A percentile compares a stretch with the other conserved stretches of the same genome.
Conservation (phyloP, 2,888 invertebrate species). For the Notodonta dromedarius region DNA sequence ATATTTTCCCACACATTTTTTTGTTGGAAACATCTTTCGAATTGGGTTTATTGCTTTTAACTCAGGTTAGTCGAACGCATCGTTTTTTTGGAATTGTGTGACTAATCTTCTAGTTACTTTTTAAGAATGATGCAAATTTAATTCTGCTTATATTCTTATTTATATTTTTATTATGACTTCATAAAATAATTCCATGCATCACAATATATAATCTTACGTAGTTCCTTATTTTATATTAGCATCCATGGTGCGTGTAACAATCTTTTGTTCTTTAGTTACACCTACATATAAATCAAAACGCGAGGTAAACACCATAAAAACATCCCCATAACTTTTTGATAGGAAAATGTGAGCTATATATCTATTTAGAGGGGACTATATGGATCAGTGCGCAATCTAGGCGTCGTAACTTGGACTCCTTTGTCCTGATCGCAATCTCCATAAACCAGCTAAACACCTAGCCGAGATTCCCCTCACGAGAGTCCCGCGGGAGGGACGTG, state of each 20-base stretch:
- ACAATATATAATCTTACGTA: neutral
- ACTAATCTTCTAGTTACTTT: constrained; percentile 1
- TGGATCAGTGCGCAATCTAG: constrained; percentile 74
- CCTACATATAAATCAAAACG: constrained; percentile 13
- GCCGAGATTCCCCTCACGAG: constrained; percentile 68
- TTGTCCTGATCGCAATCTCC: constrained; percentile 82
- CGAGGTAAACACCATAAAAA: constrained; percentile 38
- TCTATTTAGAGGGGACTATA: constrained; percentile 58
- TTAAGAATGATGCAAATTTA: neutral
- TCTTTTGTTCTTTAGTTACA: neutral
- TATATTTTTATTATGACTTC: too few species aligned
- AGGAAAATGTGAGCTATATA: constrained; percentile 49
- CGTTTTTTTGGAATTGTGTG: neutral
- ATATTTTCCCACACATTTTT: constrained; percentile 21
- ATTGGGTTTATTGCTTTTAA: constrained; percentile 5
- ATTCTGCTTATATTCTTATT: neutral
- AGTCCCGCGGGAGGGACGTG: constrained; percentile 30
- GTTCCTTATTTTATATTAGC: neutral
- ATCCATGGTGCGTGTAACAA: neutral
- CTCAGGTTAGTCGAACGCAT: neutral
- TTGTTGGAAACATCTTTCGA: neutral
- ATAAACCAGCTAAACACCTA: constrained; percentile 82
- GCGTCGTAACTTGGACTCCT: constrained; percentile 74
- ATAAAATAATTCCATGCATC: neutral
- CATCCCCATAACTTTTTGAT: constrained; percentile 49